phyloP scores from a whole-genome alignment of 2,797 vertebrate species.

The Lithobates pipiens region DNA sequence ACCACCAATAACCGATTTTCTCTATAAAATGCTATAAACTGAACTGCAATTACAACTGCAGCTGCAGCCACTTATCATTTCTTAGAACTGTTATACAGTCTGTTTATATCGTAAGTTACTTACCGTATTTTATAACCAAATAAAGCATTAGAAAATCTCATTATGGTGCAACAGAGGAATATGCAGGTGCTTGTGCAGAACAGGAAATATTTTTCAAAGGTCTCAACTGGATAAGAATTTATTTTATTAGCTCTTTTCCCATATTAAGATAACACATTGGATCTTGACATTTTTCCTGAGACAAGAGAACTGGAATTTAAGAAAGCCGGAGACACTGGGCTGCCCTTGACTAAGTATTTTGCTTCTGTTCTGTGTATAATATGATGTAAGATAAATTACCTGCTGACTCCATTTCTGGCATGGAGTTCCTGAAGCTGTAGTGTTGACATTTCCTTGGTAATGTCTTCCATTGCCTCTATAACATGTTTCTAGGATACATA shows the following conservation, averaged over 20 bases:
- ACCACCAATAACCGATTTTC: neutral
- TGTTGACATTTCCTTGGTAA: conserved; percentile 86
- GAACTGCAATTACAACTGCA: neutral
- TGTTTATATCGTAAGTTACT: conserved; percentile 43
- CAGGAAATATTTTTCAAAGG: conserved; percentile 28
- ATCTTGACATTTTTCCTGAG: conserved; percentile 17
- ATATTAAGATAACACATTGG: conserved; percentile 23
- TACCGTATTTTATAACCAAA: conserved; percentile 40
- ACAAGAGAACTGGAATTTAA: neutral
- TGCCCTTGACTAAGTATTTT: neutral
- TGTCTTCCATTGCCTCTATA: conserved; percentile 84
- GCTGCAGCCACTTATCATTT: conserved; percentile 7
- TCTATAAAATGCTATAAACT: neutral
- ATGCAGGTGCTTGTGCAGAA: conserved; percentile 35
- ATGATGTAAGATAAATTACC: conserved; percentile 52
- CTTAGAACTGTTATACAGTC: neutral
- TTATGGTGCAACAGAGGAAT: neutral
- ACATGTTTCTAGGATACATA: conserved; percentile 77
- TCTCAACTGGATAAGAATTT: conserved; percentile 35
- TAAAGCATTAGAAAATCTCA: conserved; percentile 27
- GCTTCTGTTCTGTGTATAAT: neutral
- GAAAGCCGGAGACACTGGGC: neutral
- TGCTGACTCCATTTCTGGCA: conserved; percentile 87
- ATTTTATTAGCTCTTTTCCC: conserved; percentile 29
- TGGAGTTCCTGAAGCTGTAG: conserved; percentile 79